Conservation (phyloP, 2,113 vertebrate species). For the Thunnus thynnus region DNA sequence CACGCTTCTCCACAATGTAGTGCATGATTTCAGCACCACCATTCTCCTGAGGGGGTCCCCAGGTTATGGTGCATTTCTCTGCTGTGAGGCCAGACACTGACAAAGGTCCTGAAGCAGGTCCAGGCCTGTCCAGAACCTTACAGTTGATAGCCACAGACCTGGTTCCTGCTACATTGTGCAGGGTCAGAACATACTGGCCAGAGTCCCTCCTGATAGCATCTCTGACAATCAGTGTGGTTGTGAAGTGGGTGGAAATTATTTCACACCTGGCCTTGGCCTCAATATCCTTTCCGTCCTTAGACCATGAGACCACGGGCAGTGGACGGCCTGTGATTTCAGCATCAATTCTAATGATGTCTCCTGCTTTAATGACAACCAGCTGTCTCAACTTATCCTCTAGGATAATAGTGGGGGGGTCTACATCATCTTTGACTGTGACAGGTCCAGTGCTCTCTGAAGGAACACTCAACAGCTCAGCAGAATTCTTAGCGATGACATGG, state of each 20-base stretch:
- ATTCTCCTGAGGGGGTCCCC: slow-evolving; percentile 97
- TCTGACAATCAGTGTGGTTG: slow-evolving; percentile 90
- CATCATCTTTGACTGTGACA: slow-evolving; percentile 95
- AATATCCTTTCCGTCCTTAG: slow-evolving; percentile 95
- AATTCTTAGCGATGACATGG: slow-evolving; percentile 94
- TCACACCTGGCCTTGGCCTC: slow-evolving; percentile 95
- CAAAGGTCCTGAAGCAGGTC: slow-evolving; percentile 94
- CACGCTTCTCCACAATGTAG: slow-evolving; percentile 97
- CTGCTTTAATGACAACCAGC: slow-evolving; percentile 93
- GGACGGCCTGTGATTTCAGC: slow-evolving; percentile 95
- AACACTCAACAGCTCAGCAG: slow-evolving; percentile 92
- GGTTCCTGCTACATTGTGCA: slow-evolving; percentile 97
- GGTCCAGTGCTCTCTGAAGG: slow-evolving; percentile 95
- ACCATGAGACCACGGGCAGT: slow-evolving; percentile 94
- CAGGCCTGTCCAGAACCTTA: slow-evolving; percentile 97
- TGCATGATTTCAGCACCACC: slow-evolving; percentile 96
- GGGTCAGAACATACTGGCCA: slow-evolving; percentile 94
- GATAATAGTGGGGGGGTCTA: slow-evolving; percentile 95
- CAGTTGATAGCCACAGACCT: slow-evolving; percentile 93
- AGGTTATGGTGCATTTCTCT: slow-evolving; percentile 94
- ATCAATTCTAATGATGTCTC: slow-evolving; percentile 93
- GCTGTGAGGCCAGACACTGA: slow-evolving; percentile 91
- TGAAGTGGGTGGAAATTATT: slow-evolving; percentile 90
- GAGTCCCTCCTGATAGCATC: slow-evolving; percentile 94
- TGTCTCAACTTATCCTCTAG: slow-evolving; percentile 94